phyloP scores from a whole-genome alignment of 2,113 vertebrate species.

The Desmodus rotundus region DNA sequence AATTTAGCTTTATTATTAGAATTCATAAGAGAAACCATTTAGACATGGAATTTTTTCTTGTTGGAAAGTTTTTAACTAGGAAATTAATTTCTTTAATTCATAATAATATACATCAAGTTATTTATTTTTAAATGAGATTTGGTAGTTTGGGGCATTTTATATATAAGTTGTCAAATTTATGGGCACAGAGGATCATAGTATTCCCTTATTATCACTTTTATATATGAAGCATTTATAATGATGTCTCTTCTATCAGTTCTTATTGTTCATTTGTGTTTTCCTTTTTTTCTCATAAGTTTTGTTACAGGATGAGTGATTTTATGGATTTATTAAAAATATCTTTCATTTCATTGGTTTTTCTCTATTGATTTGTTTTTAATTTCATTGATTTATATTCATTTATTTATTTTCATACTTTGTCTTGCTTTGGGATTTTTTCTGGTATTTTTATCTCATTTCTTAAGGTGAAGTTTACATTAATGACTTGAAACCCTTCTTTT shows the following conservation, averaged over 20 bases:
- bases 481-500: neutral
- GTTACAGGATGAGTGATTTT: neutral
- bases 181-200: neutral
- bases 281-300: neutral
- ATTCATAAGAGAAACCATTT: neutral
- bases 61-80: neutral
- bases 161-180: neutral
- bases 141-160: neutral
- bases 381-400: neutral
- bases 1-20: neutral
- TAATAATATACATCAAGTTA: neutral
- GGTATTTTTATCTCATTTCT: neutral
- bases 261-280: neutral
- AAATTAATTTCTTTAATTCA: neutral
- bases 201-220: neutral
- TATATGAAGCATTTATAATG: neutral
- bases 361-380: neutral
- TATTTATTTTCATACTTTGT: neutral
- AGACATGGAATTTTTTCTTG: neutral
- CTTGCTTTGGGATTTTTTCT: neutral
- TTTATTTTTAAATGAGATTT: neutral
- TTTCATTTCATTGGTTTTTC: neutral
- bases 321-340: neutral
- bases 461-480: neutral
- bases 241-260: neutral